Base-by-base conservation (phyloP, 2,113 vertebrate genomes). In the Tragelaphus imberbis region DNA sequence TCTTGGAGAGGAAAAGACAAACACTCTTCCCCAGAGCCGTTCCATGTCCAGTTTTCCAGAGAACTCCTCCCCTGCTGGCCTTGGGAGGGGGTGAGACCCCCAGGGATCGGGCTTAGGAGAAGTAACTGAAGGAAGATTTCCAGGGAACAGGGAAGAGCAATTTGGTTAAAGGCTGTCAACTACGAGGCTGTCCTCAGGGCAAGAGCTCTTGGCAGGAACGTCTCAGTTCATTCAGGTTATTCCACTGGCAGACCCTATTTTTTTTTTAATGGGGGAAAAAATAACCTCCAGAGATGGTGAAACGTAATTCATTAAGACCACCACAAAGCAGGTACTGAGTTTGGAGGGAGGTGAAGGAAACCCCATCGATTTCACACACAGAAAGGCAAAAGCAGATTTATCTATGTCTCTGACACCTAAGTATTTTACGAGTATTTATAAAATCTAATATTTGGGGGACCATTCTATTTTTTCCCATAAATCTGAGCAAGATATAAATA, bases 1-100 rank as follows among this genome's bases (percentile, higher is more conserved):
- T 92, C 77, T 49, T 77, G 28, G 51, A 91, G 30, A 91, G 53
- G 56, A 77, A 97, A 97, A 93, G 86, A 91, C 23, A 84, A 59
- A 92, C 16, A 80, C 15, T 47, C 56, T 27, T 84, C 85, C 40
- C 56, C 79, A 15, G 53, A 58, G 55, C 71, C 80, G 15, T 79
- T 93, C 77, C 58, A 88, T 40, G 33, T 12, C 58, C 90, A 65
- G 33, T 61, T 94, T 96, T 95, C 95, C 44, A 85, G 89, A 97
- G 75, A 96, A 63, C 23, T 36, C 5, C 53, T 90, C 63, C 86
- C 55, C 90, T n/a, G 8, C 30, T 86, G 80, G 59, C 85, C 93
- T 68, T 4, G 7, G 0, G 25, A 75, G 40, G 27, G 84, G 30
- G n/a, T 47, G 28, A 91, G 81, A 28, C 5, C 90, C 44, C 49